Evolutionary conservation across 1,140 invertebrate species (phyloP), one percentile per base, ranked within the genome.

Genomic region (Cydia amplana): DNA sequence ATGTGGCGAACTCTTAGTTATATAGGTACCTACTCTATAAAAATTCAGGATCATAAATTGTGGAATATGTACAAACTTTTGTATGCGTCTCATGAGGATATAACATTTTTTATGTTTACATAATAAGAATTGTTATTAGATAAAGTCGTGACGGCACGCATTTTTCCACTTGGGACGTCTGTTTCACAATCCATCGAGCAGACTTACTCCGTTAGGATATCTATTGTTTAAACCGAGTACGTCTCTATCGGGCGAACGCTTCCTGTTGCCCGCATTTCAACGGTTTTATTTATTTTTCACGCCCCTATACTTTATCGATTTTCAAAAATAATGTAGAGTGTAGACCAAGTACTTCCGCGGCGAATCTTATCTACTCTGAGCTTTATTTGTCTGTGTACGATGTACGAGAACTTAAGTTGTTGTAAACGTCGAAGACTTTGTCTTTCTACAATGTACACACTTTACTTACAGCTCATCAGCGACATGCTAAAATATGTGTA

Each of bases 281-380:
- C 65, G 16, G n/a, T 40, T 70, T n/a, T 70, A 43, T 70, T 10
- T 70, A 70, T 70, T 18, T 70, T 70, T 40, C 10, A 70, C 28
- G 65, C 32, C 65, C 36, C 65, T 43, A 70, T 20, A 70, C 65
- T 12, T 18, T 10, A 1, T 70, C 36, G 32, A 40, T 70, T 70
- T 70, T 60, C 6, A 60, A 23, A 46, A 46, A 46, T 14, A 46
- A 46, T 16, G 18, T 20, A n/a, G n/a, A n/a, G n/a, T n/a, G n/a
- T n/a, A n/a, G n/a, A n/a, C 2, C n/a, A 9, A 23, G 3, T 23
- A 10, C 55, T 60, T 23, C 55, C 55, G 55, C 20, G 10, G 49
- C 36, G 36, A 40, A 10, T 40, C 9, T 46, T 14, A 12, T 46
- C 3, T 12, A 43, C 40, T 43, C 40, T n/a, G n/a, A n/a, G n/a